phyloP scores from a whole-genome alignment of 2,888 invertebrate genomes.

The Epiblema foenella region DNA sequence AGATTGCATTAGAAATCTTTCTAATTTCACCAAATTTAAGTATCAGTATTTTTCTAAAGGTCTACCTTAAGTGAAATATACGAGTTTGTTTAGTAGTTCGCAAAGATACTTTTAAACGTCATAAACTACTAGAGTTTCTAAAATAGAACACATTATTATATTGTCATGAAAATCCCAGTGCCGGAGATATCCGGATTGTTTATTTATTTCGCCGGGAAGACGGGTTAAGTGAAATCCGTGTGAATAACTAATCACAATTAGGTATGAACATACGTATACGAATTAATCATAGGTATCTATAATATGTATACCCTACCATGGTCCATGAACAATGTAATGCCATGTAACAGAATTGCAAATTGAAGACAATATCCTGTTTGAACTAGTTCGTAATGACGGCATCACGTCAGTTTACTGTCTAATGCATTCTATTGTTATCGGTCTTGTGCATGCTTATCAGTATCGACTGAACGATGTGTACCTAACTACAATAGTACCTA shows the following conservation, averaged over 20 bases:
- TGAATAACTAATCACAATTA: background rate
- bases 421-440: slow-evolving; percentile 36
- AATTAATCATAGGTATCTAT: background rate
- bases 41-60: no score
- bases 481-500: background rate
- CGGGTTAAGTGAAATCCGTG: no score
- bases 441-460: slow-evolving; percentile 16
- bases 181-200: no score
- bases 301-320: background rate
- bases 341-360: slow-evolving; percentile 30
- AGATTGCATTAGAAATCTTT: background rate
- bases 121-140: no score
- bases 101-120: no score
- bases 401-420: slow-evolving; percentile 30
- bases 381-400: slow-evolving; percentile 25
- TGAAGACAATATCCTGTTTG: slow-evolving; percentile 33
- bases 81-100: no score
- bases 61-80: no score
- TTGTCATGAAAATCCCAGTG: no score
- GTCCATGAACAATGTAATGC: slow-evolving; percentile 2
- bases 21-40: no score
- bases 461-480: slow-evolving; percentile 2
- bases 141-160: no score
- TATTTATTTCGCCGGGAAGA: no score
- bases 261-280: background rate